Percentiles rank a stretch among this genome's conserved stretches.
These are phyloP conservation scores for Mastigias papua DNA, from an alignment of 30 jellyfish, hydroid and myxozoan species.

Conservation along the genomic window DNA sequence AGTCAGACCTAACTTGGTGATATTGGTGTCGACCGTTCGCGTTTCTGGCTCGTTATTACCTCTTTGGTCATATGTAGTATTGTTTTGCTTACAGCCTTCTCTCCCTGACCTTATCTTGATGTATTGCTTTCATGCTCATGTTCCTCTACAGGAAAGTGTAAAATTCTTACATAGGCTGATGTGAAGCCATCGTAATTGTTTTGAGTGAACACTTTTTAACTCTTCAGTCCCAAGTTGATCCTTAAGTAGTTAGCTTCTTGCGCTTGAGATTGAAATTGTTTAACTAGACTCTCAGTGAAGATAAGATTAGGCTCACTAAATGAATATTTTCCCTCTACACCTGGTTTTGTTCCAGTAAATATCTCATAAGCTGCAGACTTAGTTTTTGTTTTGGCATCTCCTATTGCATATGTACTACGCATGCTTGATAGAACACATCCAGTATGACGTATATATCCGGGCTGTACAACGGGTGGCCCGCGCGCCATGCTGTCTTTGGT, in stretches of 20 bases:
- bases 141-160: constrained; percentile 14
- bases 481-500: too few species aligned
- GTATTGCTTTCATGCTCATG: neutral
- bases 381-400: constrained; percentile 38
- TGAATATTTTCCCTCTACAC: constrained; percentile 15
- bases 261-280: constrained; percentile 31
- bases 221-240: constrained; percentile 16
- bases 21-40: constrained; percentile 4
- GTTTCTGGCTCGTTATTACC: constrained; percentile 1
- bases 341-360: constrained; percentile 36
- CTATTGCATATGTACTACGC: constrained; percentile 57
- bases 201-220: constrained; percentile 18
- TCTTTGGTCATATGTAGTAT: neutral
- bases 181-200: constrained; percentile 3
- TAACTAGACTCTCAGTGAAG: constrained; percentile 31
- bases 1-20: neutral
- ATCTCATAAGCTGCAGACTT: constrained; percentile 47
- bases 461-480: too few species aligned
- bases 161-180: constrained; percentile 27
- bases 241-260: constrained; percentile 46
- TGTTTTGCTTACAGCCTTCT: neutral
- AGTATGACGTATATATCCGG: too few species aligned
- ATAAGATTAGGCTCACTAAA: constrained; percentile 30
- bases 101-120: neutral
- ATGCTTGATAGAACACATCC: constrained; percentile 59